phyloP scores from a whole-genome alignment of 2,888 invertebrate genomes.

The Aspidiotus destructor region DNA sequence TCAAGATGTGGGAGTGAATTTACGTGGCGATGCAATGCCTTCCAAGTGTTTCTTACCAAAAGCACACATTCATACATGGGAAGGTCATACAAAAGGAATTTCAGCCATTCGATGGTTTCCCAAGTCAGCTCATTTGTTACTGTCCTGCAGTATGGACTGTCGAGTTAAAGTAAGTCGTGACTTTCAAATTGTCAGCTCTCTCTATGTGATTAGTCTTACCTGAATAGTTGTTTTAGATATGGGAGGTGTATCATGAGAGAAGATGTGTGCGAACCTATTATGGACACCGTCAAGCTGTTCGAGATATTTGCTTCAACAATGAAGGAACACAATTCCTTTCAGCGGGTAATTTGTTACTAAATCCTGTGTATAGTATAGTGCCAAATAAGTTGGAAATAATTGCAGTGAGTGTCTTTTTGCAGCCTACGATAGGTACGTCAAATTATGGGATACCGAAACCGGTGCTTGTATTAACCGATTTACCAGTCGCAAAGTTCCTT shows the following conservation, averaged over 20 bases:
- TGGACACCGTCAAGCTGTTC: slow-evolving; percentile 92
- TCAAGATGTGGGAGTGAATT: slow-evolving; percentile 81
- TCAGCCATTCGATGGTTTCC: slow-evolving; percentile 94
- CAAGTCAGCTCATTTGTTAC: slow-evolving; percentile 79
- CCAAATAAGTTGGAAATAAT: background rate
- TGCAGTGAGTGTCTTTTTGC: slow-evolving; percentile 37
- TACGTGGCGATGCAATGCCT: slow-evolving; percentile 77
- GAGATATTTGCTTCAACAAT: slow-evolving; percentile 93
- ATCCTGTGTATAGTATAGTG: too few species aligned
- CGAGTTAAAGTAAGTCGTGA: slow-evolving; percentile 67
- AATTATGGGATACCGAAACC: slow-evolving; percentile 98
- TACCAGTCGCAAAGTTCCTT: slow-evolving; percentile 92
- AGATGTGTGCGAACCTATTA: slow-evolving; percentile 88
- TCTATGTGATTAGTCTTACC: slow-evolving; percentile 7
- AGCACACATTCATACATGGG: slow-evolving; percentile 90
- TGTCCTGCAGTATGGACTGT: slow-evolving; percentile 95
- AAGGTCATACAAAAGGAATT: slow-evolving; percentile 93
- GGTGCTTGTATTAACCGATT: slow-evolving; percentile 78
- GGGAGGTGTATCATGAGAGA: slow-evolving; percentile 95
- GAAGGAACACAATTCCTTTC: slow-evolving; percentile 85
- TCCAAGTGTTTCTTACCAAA: slow-evolving; percentile 94
- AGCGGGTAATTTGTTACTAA: slow-evolving; percentile 55
- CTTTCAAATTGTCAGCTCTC: background rate
- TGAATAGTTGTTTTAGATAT: slow-evolving; percentile 53
- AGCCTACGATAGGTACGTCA: slow-evolving; percentile 91